These are phyloP conservation scores for Sphenodon punctatus DNA, from an alignment of 2,797 vertebrate genomes.

Conservation along the genomic window DNA sequence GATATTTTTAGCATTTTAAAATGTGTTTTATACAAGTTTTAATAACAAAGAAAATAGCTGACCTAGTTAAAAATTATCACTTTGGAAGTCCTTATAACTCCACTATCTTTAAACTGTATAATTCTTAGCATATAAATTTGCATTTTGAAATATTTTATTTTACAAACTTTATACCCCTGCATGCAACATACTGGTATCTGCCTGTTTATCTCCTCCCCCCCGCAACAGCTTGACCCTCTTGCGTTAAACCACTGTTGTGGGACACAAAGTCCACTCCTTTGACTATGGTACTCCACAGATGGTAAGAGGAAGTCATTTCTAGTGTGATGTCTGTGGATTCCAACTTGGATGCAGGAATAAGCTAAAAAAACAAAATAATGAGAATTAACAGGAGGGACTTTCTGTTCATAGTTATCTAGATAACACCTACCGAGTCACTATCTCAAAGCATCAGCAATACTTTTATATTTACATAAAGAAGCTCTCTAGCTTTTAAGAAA, in stretches of 20 bases:
- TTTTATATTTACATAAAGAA: background rate
- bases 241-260: fast-evolving
- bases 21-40: fast-evolving
- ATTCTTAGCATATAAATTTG: background rate
- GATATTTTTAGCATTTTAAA: background rate
- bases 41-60: background rate
- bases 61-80: background rate
- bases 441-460: background rate
- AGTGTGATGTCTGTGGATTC: background rate
- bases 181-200: background rate
- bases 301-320: background rate
- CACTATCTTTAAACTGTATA: background rate
- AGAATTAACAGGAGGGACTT: background rate
- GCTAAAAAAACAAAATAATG: background rate
- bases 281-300: background rate
- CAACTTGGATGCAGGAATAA: background rate
- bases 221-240: background rate
- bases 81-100: background rate
- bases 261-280: background rate
- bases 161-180: fast-evolving
- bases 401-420: background rate
- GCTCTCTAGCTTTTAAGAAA: no score
- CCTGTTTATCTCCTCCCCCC: background rate
- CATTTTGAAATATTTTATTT: background rate
- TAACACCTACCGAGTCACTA: background rate